Evolutionary conservation across 2,113 vertebrate species (phyloP).

Genomic region (Epinephelus lanceolatus): DNA sequence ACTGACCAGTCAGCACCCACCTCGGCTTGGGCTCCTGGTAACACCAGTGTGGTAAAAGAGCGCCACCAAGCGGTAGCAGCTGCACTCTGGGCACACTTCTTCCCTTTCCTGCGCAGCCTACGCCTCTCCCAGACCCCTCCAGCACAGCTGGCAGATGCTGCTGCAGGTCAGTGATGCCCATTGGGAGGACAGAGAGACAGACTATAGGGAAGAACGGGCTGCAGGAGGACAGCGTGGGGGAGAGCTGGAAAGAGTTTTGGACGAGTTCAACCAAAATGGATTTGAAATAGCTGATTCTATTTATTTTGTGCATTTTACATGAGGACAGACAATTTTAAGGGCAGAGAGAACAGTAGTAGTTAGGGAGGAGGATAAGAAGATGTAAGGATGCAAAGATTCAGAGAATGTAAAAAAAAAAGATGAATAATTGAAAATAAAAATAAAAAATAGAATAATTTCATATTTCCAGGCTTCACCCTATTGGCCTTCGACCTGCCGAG

Average conservation of each 20-base stretch:
- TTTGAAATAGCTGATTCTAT: not conserved
- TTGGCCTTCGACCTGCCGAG: constrained; percentile 92
- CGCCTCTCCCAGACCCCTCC: constrained; percentile 90
- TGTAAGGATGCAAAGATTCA: not conserved
- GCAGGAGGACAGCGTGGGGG: not conserved
- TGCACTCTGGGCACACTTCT: constrained; percentile 94
- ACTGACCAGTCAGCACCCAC: constrained; percentile 78
- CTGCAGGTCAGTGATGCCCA: constrained; percentile 89
- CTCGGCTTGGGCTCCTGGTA: constrained; percentile 70
- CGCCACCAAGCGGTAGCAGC: constrained; percentile 92
- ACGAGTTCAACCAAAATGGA: not conserved
- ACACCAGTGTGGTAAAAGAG: constrained; percentile 90
- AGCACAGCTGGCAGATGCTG: constrained; percentile 91
- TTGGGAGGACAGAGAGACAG: not conserved
- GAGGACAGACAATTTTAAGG: not conserved
- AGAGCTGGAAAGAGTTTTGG: not conserved
- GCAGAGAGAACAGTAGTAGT: not conserved
- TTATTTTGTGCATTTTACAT: not conserved
- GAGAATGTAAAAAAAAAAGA: not conserved
- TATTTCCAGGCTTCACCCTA: constrained; percentile 91
- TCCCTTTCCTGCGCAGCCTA: constrained; percentile 91
- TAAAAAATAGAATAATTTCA: not conserved
- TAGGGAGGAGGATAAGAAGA: not conserved
- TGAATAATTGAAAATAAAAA: not conserved
- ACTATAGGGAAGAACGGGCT: not conserved